These are phyloP conservation scores for Galendromus occidentalis DNA, from an alignment of 1,140 invertebrate genomes.

Conservation along the genomic window DNA sequence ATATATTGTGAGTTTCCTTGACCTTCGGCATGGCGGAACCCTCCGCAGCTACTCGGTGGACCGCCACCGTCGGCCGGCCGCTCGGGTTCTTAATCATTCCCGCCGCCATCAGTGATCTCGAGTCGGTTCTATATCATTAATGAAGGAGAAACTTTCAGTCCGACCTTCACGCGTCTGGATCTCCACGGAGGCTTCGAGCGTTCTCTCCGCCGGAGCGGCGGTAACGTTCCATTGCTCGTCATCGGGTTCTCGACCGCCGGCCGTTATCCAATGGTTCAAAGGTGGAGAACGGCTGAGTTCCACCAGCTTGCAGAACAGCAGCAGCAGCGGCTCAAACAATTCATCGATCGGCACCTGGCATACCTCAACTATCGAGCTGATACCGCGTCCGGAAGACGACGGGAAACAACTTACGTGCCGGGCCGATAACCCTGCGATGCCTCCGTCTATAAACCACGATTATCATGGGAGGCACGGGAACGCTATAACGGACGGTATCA, in stretches of 20 bases:
- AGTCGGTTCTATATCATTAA: constrained; percentile 16
- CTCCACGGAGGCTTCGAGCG: constrained; percentile 52
- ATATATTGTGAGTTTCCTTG: constrained; percentile 60
- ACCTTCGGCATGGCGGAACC: not conserved
- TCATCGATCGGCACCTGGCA: not conserved
- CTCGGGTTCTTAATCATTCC: not conserved
- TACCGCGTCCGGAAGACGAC: constrained; percentile 37
- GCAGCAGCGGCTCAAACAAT: not conserved
- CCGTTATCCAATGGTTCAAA: constrained; percentile 57
- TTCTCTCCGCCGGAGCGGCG: constrained; percentile 49
- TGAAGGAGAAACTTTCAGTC: constrained; percentile 40
- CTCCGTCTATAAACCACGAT: not conserved
- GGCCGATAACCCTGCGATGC: constrained; percentile 18
- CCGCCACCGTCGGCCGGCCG: not conserved
- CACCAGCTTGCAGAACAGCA: not conserved
- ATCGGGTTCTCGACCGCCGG: constrained; percentile 63
- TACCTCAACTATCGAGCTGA: constrained; percentile 28
- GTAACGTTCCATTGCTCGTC: constrained; percentile 65
- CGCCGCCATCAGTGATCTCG: not conserved
- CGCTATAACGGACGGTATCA: constrained; percentile 48
- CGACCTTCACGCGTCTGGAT: constrained; percentile 53
- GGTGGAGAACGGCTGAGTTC: not conserved
- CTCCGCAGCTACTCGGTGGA: not conserved
- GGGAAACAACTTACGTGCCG: constrained; percentile 18
- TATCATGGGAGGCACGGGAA: constrained; percentile 33